Evolutionary conservation across 2,888 invertebrate genomes (phyloP), one percentile per base, ranked within the genome.

Genomic region (Tachina lurida): DNA sequence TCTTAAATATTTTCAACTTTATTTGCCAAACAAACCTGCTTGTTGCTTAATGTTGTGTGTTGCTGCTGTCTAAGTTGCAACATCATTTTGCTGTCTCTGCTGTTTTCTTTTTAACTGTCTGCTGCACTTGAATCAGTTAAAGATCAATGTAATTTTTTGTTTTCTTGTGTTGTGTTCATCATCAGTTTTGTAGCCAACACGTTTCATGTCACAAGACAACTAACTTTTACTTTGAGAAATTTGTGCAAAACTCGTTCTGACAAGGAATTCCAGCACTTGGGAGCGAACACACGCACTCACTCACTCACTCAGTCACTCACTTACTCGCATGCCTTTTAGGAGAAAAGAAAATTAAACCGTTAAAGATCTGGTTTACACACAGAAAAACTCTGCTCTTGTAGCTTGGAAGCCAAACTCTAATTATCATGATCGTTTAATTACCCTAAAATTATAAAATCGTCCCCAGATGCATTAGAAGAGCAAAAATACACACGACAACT

Each of bases 201-300:
- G 73, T 86, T 83, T 76, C 62, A 71, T 80, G 86, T 86, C 79
- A 80, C 76, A 83, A 75, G 62, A 83, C 76, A 83, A 62, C 54
- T 54, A 86, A 83, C 86, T 86, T 83, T 86, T 86, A 86, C 86
- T 86, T 86, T 83, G 76, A 62, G 68, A 86, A 86, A 79, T 86
- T 73, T 83, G 75, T 68, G 65, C 43, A 83, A 86, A 86, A 86
- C 83, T 83, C 31, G 83, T 83, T 86, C 62, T 76, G 79, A 68
- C 79, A 80, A 80, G 83, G 73, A 83, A 83, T 86, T 86, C 73
- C 73, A 82, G 47, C 65, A 73, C 60, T 67, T 84, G 80, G 52
- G 52, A 74, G 47, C 17, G 60, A 31, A 63, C 65, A 22, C 71
- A 79, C 47, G 10, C 54, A 45, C 54, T 7, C 13, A 41, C 58